Conservation (phyloP, 1,140 invertebrate species). For the Platorchestia sp. region DNA sequence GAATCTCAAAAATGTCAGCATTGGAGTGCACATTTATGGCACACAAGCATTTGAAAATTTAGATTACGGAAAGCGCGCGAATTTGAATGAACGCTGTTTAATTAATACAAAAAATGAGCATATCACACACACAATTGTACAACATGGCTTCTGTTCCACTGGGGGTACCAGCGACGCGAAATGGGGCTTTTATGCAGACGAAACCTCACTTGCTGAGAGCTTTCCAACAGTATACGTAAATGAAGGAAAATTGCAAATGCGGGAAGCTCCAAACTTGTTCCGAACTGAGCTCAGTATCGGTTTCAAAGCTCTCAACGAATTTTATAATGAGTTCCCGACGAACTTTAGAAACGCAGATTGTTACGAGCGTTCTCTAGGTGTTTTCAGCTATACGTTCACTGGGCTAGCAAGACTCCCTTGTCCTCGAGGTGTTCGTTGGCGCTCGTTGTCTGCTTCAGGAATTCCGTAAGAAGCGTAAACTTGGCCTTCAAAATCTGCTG, state of each 20-base stretch:
- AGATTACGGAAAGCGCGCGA: neutral
- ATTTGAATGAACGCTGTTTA: neutral
- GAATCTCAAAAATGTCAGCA: no score
- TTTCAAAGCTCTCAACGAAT: neutral
- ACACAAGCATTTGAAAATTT: neutral
- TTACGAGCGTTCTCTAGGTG: neutral
- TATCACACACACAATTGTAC: neutral
- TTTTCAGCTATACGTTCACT: neutral
- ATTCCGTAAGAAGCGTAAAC: neutral
- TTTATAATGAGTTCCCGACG: neutral
- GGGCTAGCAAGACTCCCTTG: neutral
- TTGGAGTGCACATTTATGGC: neutral
- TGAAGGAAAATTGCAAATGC: neutral
- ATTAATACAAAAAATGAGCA: neutral
- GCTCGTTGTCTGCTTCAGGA: neutral
- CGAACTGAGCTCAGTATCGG: neutral
- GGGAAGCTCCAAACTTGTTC: neutral
- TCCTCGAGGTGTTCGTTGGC: neutral
- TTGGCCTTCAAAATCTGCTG: neutral
- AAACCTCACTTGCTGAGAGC: neutral
- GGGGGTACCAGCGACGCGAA: neutral
- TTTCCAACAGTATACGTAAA: neutral
- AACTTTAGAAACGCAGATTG: neutral
- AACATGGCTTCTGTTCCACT: neutral
- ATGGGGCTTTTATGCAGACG: neutral